A percentile compares a stretch with the other conserved stretches of the same genome.
These are phyloP conservation scores for Syngnathus acus DNA, from an alignment of 2,797 vertebrate species.

Conservation along the genomic window DNA sequence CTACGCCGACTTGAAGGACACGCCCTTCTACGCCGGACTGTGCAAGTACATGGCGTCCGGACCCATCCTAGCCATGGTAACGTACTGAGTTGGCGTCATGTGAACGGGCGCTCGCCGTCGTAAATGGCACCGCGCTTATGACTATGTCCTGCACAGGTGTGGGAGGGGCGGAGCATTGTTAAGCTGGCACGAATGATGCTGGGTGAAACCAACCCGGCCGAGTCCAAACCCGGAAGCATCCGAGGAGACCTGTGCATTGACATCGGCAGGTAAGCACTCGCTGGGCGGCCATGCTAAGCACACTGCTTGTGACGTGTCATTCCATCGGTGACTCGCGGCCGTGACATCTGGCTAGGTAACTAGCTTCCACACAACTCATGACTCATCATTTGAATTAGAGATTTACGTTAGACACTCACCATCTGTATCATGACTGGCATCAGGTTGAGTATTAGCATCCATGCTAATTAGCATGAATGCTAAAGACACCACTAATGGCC, in stretches of 20 bases:
- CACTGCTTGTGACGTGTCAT: too few relatives aligned
- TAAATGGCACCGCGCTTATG: neutral
- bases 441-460: too few relatives aligned
- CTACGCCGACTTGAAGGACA: conserved; percentile 86
- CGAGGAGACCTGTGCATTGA: conserved; percentile 90
- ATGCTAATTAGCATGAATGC: too few relatives aligned
- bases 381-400: too few relatives aligned
- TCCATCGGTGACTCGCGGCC: too few relatives aligned
- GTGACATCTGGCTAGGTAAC: too few relatives aligned
- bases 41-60: conserved; percentile 87
- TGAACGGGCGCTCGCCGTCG: neutral
- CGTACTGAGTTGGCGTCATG: conserved; percentile 6
- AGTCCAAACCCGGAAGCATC: conserved; percentile 93
- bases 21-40: conserved; percentile 81
- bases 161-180: conserved; percentile 87
- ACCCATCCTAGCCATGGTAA: conserved; percentile 87
- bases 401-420: too few relatives aligned
- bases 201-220: conserved; percentile 90
- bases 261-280: conserved; percentile 78
- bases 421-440: neutral
- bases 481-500: neutral
- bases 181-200: conserved; percentile 87
- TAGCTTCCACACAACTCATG: too few relatives aligned
- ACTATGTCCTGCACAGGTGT: conserved; percentile 68
- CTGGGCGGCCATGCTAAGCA: too few relatives aligned